Evolutionary conservation across 1,140 invertebrate genomes (phyloP).

Genomic region (Trissolcus basalis): DNA sequence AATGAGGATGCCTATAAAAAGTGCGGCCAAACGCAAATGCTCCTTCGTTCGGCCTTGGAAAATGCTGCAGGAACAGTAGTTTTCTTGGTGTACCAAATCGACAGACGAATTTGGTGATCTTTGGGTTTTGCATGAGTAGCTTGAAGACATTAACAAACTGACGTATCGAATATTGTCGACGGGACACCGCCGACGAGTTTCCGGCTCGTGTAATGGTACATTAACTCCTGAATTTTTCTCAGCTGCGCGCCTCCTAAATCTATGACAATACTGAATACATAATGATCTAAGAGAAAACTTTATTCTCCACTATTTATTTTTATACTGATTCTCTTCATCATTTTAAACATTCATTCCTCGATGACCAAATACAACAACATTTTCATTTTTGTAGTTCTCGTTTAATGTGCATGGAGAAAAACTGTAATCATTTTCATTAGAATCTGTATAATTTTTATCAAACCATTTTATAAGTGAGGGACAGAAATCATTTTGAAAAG

Average conservation of each 20-base stretch:
- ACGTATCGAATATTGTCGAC: conserved; percentile 35
- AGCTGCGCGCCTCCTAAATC: neutral
- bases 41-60: conserved; percentile 19
- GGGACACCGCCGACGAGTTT: conserved; percentile 30
- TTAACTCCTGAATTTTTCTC: conserved; percentile 37
- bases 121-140: conserved; percentile 37
- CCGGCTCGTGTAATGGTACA: conserved; percentile 32
- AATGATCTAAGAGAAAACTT: too few relatives aligned
- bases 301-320: too few relatives aligned
- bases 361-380: too few relatives aligned
- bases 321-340: too few relatives aligned
- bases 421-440: too few relatives aligned
- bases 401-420: too few relatives aligned
- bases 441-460: too few relatives aligned
- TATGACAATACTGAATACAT: too few relatives aligned
- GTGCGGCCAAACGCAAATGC: conserved; percentile 37
- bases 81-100: conserved; percentile 38
- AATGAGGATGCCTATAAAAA: conserved; percentile 28
- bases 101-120: conserved; percentile 15
- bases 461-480: too few relatives aligned
- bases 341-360: too few relatives aligned
- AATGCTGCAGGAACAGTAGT: conserved; percentile 39
- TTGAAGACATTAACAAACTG: conserved; percentile 49
- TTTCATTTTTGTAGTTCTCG: conserved; percentile 4
- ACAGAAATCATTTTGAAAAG: too few relatives aligned